These are phyloP conservation scores for Eupsittula cactorum DNA, from an alignment of 2,113 vertebrate genomes.

Conservation along the genomic window DNA sequence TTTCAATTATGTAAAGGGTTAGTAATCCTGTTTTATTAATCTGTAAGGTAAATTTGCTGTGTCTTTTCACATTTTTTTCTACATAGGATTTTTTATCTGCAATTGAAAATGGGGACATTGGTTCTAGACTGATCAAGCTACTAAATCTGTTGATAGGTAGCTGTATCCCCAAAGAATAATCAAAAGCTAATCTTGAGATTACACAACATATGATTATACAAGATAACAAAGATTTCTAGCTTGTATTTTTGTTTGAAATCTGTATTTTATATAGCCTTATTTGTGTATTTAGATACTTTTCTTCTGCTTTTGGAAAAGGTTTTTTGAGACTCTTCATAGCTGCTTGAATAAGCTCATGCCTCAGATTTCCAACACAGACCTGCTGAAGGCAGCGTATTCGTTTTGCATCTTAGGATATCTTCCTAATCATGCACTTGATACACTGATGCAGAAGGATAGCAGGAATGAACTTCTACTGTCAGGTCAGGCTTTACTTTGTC, in stretches of 20 bases:
- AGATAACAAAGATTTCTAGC: background rate
- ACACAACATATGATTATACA: background rate
- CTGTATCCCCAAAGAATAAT: background rate
- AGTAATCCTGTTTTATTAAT: background rate
- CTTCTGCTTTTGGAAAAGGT: slow-evolving; percentile 75
- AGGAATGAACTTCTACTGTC: slow-evolving; percentile 63
- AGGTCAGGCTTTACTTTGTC: slow-evolving; percentile 67
- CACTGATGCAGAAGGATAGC: slow-evolving; percentile 76
- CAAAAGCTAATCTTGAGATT: background rate
- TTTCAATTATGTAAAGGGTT: background rate
- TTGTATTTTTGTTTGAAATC: background rate
- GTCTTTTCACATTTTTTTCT: background rate
- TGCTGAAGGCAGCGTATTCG: slow-evolving; percentile 75
- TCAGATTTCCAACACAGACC: slow-evolving; percentile 70
- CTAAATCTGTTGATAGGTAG: background rate
- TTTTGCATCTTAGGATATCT: slow-evolving; percentile 85
- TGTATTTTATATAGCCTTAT: background rate
- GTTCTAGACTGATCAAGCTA: background rate
- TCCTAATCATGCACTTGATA: slow-evolving; percentile 75
- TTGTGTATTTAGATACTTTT: slow-evolving; percentile 4
- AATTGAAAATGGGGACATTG: background rate
- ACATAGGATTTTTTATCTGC: background rate
- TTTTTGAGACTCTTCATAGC: slow-evolving; percentile 76
- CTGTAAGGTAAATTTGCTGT: background rate
- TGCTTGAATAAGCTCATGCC: slow-evolving; percentile 78